Evolutionary conservation across 2,888 invertebrate genomes (phyloP), one percentile per base, ranked within the genome.

Genomic region (Agonum fuliginosum): DNA sequence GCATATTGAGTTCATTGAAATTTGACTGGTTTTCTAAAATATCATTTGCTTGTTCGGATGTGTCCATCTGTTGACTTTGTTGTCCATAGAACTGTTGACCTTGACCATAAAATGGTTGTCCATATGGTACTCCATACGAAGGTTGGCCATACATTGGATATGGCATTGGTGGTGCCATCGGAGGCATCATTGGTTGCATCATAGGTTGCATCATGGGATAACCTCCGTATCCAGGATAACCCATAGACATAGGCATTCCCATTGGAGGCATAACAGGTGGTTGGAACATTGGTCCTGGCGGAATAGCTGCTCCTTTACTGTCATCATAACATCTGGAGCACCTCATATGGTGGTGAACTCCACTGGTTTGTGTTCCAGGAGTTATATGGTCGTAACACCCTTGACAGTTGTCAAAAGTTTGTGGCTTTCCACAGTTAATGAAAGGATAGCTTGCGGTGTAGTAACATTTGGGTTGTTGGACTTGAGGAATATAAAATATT

Each of bases 401-500:
- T 2, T 82, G 83, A 77, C 87, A 87, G 34, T 79, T 80, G 4
- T 48, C 46, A 17, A 70, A 70, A 14, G 80, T 12, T 27, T 71
- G 75, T 27, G 65, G 41, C 17, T 76, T 78, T 17, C 65, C 83
- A 79, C 86, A 86, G 1, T 81, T 75, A 0, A 87, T 85, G 73
- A 86, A 87, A 1, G 87, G 87, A 87, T 86, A 87, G 8, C 73
- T 74, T 0, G 83, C 81, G 48, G 83, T 83, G 76, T 86, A 85
- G 5, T 80, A 78, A 78, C 87, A 87, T 58, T 82, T 81, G 0
- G 86, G 86, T 80, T 85, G 86, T 80, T 85, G 85, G 0, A 86
- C 86, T 79, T 84, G 84, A 1, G 84, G 84, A 20, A 86, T 83
- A 78, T 86, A 86, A 2, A 85, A 78, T 3, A 81, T 80, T 78